Evolutionary conservation across 2,888 invertebrate species (phyloP), one percentile per base, ranked within the genome.

Genomic region (Drosophila neotestacea): DNA sequence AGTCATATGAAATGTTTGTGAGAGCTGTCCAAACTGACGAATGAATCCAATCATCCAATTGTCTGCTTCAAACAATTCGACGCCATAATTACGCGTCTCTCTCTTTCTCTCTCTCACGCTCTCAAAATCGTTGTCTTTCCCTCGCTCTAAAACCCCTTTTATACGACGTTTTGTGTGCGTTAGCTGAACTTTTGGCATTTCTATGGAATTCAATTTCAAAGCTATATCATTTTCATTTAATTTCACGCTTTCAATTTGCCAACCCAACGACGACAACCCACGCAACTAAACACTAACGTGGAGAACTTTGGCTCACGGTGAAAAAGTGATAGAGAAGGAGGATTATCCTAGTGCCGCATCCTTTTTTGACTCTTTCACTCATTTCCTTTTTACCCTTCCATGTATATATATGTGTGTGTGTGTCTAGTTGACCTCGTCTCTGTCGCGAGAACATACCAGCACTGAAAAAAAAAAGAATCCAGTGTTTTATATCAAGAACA

Each of bases 191-290:
- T 87, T 83, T 22, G 85, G 85, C 85, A 88, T 88, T 85, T 83
- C 79, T 85, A 61, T 72, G 88, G 85, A 88, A 88, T 84, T 88
- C 73, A 82, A 84, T 84, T 84, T 88, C 83, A 88, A 88, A 88
- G 88, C 88, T 74, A 82, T 88, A 88, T 85, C 83, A 84, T 82
- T 88, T 84, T 88, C 85, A 88, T 82, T 84, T 84, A 88, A 85
- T 84, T 88, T 84, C 74, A 82, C 83, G 83, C 83, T 85, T 88
- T 88, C 79, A 88, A 85, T 85, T 85, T 88, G 70, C 73, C 78
- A 79, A 67, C 77, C 77, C 65, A 69, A 56, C 54, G 42, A 59
- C 66, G 38, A 50, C 51, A 48, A 39, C 70, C 52, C 61, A 70
- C 61, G 65, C 48, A 50, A 51, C 62, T 44, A 63, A 59, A 55